Percentiles rank a stretch among this genome's conserved stretches.
phyloP scores from a whole-genome alignment of 2,113 vertebrate species.

The Periophthalmus modestus region DNA sequence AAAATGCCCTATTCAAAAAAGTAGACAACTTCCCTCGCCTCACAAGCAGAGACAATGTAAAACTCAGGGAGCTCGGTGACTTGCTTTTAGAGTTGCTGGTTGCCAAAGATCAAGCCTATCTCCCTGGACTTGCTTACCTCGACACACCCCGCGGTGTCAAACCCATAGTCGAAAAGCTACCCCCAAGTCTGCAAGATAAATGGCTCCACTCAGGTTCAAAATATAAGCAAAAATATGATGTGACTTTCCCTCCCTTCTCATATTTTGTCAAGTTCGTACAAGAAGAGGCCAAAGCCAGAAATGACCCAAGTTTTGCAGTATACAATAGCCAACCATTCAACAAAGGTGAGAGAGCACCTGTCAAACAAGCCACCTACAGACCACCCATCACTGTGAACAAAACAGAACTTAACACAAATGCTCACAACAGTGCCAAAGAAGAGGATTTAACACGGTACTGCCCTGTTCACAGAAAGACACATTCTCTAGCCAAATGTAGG shows the following conservation, averaged over 20 bases:
- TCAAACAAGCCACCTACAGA: neutral
- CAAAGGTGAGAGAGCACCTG: neutral
- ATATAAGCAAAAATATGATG: conserved; percentile 2
- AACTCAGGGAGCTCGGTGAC: too few relatives aligned
- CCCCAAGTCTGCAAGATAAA: neutral
- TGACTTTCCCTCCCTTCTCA: conserved; percentile 6
- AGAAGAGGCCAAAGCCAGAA: conserved; percentile 16
- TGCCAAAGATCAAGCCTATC: conserved; percentile 18
- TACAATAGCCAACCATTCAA: neutral
- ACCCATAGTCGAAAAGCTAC: conserved; percentile 13
- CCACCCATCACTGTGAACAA: conserved; percentile 20
- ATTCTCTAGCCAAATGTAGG: conserved; percentile 27
- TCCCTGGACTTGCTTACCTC: conserved; percentile 28
- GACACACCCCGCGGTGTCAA: conserved; percentile 13
- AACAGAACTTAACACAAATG: conserved; percentile 15
- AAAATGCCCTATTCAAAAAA: conserved; percentile 34
- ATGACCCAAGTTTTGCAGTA: conserved; percentile 16
- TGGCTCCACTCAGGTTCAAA: neutral
- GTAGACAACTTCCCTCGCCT: too few relatives aligned
- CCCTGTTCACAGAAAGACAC: conserved; percentile 28
- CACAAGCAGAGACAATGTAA: too few relatives aligned
- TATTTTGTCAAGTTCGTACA: conserved; percentile 9
- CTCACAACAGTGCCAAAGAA: neutral
- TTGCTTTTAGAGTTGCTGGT: too few relatives aligned
- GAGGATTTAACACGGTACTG: conserved; percentile 8